Conservation (phyloP, 2,113 vertebrate species). For the Forbesichthys agassizii region DNA sequence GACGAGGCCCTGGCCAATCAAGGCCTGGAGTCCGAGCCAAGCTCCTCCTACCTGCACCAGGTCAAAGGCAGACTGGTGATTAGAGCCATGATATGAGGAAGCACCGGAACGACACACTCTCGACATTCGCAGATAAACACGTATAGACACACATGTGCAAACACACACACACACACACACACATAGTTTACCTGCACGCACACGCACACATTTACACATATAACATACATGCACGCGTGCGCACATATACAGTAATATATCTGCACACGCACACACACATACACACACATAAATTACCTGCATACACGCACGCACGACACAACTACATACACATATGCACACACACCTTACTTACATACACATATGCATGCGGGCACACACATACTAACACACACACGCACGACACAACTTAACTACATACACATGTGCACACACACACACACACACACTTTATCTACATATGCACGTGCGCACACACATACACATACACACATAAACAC, state of each 20-base stretch:
- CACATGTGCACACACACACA: constrained; percentile 25
- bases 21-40: constrained; percentile 86
- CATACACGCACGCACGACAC: no score
- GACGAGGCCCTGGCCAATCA: constrained; percentile 86
- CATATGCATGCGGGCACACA: constrained; percentile 33
- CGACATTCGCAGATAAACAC: constrained; percentile 56
- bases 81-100: constrained; percentile 91
- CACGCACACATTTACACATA: constrained; percentile 10
- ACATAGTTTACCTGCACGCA: constrained; percentile 16
- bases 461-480: constrained; percentile 17
- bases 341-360: background rate
- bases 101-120: constrained; percentile 53
- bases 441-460: constrained; percentile 20
- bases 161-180: constrained; percentile 24
- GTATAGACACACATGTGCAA: constrained; percentile 31
- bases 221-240: constrained; percentile 7
- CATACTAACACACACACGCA: constrained; percentile 3
- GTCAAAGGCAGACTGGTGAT: constrained; percentile 97
- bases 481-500: constrained; percentile 27
- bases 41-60: constrained; percentile 92
- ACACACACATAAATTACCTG: constrained; percentile 19
- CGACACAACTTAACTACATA: constrained; percentile 15
- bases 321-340: no score
- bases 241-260: constrained; percentile 6
- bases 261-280: constrained; percentile 15